These are phyloP conservation scores for Wiebesia pumilae DNA, from an alignment of 1,140 invertebrate genomes.

Conservation along the genomic window DNA sequence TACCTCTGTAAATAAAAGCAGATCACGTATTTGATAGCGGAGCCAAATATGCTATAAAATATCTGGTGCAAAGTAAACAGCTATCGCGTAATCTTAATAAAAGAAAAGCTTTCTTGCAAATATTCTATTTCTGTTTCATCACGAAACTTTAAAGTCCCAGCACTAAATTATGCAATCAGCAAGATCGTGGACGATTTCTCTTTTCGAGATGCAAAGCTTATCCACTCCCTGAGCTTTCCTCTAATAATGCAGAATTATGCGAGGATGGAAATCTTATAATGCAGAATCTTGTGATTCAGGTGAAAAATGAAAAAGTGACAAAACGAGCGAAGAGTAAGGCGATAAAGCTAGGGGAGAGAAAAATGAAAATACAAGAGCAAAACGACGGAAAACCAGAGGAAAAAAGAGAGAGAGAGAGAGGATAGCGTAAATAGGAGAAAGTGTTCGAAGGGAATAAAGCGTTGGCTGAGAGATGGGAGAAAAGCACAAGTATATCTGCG, in stretches of 20 bases:
- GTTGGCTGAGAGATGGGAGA: neutral
- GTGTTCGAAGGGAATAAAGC: neutral
- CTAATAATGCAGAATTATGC: conserved; percentile 38
- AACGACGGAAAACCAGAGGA: neutral
- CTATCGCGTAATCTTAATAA: conserved; percentile 1
- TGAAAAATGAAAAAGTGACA: conserved; percentile 19
- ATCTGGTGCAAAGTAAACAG: neutral
- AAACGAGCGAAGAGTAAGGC: neutral
- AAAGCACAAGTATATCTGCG: neutral
- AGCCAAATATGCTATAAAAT: conserved; percentile 10
- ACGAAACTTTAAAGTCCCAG: conserved; percentile 2
- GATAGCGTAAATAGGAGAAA: neutral
- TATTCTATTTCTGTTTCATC: conserved; percentile 24
- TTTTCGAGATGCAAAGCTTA: neutral
- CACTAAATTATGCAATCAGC: conserved; percentile 26
- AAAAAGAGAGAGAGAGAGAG: neutral
- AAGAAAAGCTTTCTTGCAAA: neutral
- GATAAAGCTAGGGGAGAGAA: neutral
- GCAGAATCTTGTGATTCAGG: conserved; percentile 19
- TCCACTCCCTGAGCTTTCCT: neutral
- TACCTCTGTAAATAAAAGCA: neutral
- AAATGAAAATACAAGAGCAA: conserved; percentile 8
- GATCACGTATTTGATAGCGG: neutral
- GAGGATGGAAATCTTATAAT: conserved; percentile 6
- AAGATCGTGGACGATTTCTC: neutral